Evolutionary conservation across 1,140 invertebrate species (phyloP), one percentile per base, ranked within the genome.

Genomic region (Rhysida immarginata): DNA sequence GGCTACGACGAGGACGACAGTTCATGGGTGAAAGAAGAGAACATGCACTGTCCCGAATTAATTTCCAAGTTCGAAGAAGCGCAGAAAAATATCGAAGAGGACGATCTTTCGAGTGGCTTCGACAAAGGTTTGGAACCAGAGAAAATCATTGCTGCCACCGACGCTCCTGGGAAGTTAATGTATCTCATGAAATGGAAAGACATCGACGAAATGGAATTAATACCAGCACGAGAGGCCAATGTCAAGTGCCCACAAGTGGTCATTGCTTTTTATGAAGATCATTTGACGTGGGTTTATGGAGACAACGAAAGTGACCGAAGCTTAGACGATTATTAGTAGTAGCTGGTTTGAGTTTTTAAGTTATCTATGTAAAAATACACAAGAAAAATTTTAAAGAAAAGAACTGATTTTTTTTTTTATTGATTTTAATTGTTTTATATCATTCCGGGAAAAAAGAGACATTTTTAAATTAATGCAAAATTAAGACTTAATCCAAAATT

Each of bases 41-140:
- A 93, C 70, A 71, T 96, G 0, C 90, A 94, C 65, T 96, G 92
- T 69, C 89, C 89, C 0, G 90, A 94, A 62, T 71, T 96, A 24
- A 95, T 96, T 60, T 77, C 80, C 59, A 82, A 84, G n/a, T 96
- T 86, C 71, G 90, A 95, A 69, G 84, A 88, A 24, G 78, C 80
- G 1, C 73, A 81, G 16, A 61, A 61, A 44, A 67, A 65, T 55
- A 70, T 70, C 52, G 68, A 70, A 57, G 65, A 66, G 57, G 67
- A 70, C 26, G 59, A 61, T 57, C 71, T 60, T 66, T 67, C 51
- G 66, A 69, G 50, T 62, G 73, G 73, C 8, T 74, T 75, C 66
- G 72, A 73, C 60, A 58, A 72, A 48, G 71, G 71, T 26, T 56
- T 74, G 16, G 66, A 71, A 41, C 72, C 74, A 41, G 73, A 76